Conservation (phyloP, 1,140 invertebrate genomes). For the Euschistus heros region DNA sequence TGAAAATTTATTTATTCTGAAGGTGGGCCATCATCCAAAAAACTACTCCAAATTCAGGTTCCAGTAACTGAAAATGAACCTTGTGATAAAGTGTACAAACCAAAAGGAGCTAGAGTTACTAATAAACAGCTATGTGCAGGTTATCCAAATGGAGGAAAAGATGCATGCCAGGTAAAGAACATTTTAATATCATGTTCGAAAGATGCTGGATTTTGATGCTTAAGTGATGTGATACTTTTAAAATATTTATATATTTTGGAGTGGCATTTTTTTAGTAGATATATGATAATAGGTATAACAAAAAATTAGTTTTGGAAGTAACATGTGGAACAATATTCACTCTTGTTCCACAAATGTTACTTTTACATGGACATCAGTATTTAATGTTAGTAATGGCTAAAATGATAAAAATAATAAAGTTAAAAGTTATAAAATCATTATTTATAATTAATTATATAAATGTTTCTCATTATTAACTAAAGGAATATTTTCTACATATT, state of each 20-base stretch:
- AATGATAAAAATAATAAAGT: too few relatives aligned
- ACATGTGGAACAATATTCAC: too few relatives aligned
- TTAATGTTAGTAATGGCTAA: too few relatives aligned
- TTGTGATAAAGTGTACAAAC: slow-evolving; percentile 49
- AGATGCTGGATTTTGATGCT: too few relatives aligned
- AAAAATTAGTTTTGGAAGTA: too few relatives aligned
- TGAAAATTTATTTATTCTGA: slow-evolving; percentile 26
- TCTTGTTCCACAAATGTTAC: slow-evolving; percentile 3
- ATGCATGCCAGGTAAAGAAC: slow-evolving; percentile 59
- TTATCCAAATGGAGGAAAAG: slow-evolving; percentile 54
- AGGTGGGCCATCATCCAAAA: slow-evolving; percentile 52
- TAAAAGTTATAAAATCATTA: not conserved
- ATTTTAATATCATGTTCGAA: not conserved
- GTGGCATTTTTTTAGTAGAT: too few relatives aligned
- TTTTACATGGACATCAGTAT: too few relatives aligned
- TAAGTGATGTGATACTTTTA: too few relatives aligned
- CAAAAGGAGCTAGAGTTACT: slow-evolving; percentile 45
- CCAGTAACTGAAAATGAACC: slow-evolving; percentile 50
- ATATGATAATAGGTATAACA: too few relatives aligned
- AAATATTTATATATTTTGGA: too few relatives aligned
- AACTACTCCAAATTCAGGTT: slow-evolving; percentile 57
- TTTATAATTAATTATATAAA: not conserved
- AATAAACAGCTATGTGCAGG: slow-evolving; percentile 67
- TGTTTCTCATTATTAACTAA: not conserved
- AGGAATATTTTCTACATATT: not conserved